These are phyloP conservation scores for Pteropus rufus DNA, from an alignment of 2,797 vertebrate species.

Conservation along the genomic window DNA sequence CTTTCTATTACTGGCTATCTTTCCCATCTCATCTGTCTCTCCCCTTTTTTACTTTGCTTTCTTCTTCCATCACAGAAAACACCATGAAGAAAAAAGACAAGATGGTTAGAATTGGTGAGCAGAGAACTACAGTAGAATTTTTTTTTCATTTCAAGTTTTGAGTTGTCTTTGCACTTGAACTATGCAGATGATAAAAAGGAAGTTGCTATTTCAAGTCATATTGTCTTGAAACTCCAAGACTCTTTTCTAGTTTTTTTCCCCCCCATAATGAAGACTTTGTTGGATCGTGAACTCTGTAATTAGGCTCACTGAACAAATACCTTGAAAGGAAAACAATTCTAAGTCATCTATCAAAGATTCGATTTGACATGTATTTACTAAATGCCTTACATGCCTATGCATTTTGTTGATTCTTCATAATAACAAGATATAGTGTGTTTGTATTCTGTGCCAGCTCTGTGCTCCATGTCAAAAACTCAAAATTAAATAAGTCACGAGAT, in stretches of 20 bases:
- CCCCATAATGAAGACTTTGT: neutral
- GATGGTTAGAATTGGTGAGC: neutral
- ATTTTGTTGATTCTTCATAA: constrained; percentile 38
- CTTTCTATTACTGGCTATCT: neutral
- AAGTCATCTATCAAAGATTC: constrained; percentile 25
- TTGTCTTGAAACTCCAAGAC: neutral
- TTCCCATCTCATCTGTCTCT: neutral
- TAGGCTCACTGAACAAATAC: constrained; percentile 33
- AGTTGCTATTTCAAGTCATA: neutral
- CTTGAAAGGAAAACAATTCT: constrained; percentile 47
- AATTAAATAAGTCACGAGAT: neutral
- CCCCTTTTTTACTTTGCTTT: neutral
- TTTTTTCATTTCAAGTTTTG: neutral
- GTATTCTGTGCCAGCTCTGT: neutral
- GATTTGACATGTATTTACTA: neutral
- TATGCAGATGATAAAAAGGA: neutral
- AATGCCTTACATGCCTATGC: constrained; percentile 9
- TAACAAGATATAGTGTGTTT: neutral
- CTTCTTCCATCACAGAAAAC: neutral
- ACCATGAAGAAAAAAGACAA: neutral
- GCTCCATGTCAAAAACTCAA: neutral
- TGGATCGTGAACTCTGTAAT: neutral
- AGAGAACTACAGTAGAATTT: neutral
- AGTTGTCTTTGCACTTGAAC: neutral
- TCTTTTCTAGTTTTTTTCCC: neutral